These are phyloP conservation scores for Melanotaenia maccullochi DNA, from an alignment of 2,797 vertebrate species.

Conservation along the genomic window DNA sequence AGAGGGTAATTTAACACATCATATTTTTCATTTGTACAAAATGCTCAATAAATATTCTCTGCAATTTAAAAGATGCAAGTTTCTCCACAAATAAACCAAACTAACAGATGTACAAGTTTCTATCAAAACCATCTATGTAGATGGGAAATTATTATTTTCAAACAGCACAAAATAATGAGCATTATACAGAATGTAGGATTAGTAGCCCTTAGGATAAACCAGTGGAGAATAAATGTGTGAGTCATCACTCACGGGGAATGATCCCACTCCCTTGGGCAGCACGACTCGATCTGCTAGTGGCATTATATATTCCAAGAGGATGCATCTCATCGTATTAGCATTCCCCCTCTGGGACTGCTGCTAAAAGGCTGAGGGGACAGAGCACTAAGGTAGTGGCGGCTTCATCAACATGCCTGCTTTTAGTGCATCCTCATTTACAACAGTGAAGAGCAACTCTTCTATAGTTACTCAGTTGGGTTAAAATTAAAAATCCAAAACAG, in stretches of 20 bases:
- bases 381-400: conserved; percentile 41
- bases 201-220: conserved; percentile 47
- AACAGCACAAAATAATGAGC: conserved; percentile 17
- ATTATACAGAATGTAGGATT: conserved; percentile 40
- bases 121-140: not conserved
- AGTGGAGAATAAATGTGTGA: conserved; percentile 58
- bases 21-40: conserved; percentile 18
- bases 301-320: conserved; percentile 73
- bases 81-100: conserved; percentile 26
- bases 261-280: conserved; percentile 60
- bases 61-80: conserved; percentile 3
- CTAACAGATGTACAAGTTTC: conserved; percentile 6
- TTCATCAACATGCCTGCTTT: conserved; percentile 53
- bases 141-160: conserved; percentile 19
- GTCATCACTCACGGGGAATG: conserved; percentile 64
- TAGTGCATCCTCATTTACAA: not conserved
- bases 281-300: conserved; percentile 44
- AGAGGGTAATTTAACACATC: not conserved
- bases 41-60: not conserved
- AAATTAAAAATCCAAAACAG: not conserved
- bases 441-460: not conserved
- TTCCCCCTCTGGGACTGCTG: conserved; percentile 40
- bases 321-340: conserved; percentile 62
- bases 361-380: conserved; percentile 56
- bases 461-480: not conserved